Evolutionary conservation across 2,797 vertebrate species (phyloP).

Genomic region (Poecilia velifera): DNA sequence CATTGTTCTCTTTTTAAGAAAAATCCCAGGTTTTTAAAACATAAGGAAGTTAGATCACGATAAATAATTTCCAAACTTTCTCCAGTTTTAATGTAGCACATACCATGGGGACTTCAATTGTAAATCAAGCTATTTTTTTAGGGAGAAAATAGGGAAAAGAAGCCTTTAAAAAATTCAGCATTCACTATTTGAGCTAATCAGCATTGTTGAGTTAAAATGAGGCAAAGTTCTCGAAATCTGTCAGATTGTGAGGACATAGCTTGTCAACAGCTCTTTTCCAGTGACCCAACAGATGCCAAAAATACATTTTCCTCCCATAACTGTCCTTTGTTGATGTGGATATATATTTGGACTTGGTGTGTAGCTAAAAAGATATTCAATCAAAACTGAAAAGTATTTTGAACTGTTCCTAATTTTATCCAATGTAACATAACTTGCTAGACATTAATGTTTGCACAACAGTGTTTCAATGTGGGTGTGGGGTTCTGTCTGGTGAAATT

Average conservation of each 20-base stretch:
- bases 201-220: neutral
- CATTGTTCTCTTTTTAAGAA: conserved; percentile 6
- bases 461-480: neutral
- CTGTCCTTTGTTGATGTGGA: neutral
- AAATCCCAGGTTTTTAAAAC: neutral
- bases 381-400: neutral
- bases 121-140: neutral
- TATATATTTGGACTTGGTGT: neutral
- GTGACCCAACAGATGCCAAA: neutral
- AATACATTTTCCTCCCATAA: neutral
- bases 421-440: neutral
- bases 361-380: neutral
- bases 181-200: neutral
- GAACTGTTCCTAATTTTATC: neutral
- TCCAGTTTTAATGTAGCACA: neutral
- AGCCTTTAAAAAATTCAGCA: neutral
- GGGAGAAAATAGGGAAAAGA: neutral
- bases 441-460: neutral
- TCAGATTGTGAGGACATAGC: neutral
- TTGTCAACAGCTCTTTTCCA: neutral
- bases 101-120: neutral
- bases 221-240: neutral
- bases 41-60: neutral
- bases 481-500: neutral
- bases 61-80: neutral